Base-by-base conservation (phyloP, 1,140 invertebrate genomes). In the Solenopsis fugax region DNA sequence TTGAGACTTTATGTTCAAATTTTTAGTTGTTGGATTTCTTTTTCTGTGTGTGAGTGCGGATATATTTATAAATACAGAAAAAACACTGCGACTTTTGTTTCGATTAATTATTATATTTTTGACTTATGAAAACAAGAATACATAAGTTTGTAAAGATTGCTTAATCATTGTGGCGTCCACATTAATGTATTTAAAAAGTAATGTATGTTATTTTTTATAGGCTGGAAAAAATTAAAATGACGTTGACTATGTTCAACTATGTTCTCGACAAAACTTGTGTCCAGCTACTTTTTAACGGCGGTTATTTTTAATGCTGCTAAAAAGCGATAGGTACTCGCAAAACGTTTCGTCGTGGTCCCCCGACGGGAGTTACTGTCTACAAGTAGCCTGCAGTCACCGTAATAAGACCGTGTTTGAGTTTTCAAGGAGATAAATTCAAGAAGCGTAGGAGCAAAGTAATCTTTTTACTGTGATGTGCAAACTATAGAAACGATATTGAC, bases 371-470 rank as follows among this genome's bases (percentile, higher is more conserved):
- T 73, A 50, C 24, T 12, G 24, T 60, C n/a, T 21, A 60, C 54
- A 50, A 58, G 6, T 82, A 81, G 54, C 37, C 41, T 13, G 41
- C 50, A 56, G 64, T 58, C 52, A 45, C 21, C 65, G 37, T 54
- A 82, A 72, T 45, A 81, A 72, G 52, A 72, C 12, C 12, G 41
- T 24, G 41, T 73, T 84, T 84, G 52, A 60, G 52, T 50, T 73
- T 48, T 48, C 80, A 73, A 84, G 41, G 4, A 60, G 41, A 60
- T 60, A 73, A 84, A 60, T 84, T 73, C 41, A 73, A 18, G 24
- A 60, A 82, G 50, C 29, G 12, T 34, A 48, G 69, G 18, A 45
- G 9, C 18, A 29, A 82, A 72, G 10, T 45, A 48, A 48, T 73
- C 13, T 41, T 73, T 72, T 84, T 21, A 84, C 21, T 48, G 13